These are phyloP conservation scores for Coelogynopora nodosa DNA, from an alignment of 2,888 invertebrate genomes.

Conservation along the genomic window DNA sequence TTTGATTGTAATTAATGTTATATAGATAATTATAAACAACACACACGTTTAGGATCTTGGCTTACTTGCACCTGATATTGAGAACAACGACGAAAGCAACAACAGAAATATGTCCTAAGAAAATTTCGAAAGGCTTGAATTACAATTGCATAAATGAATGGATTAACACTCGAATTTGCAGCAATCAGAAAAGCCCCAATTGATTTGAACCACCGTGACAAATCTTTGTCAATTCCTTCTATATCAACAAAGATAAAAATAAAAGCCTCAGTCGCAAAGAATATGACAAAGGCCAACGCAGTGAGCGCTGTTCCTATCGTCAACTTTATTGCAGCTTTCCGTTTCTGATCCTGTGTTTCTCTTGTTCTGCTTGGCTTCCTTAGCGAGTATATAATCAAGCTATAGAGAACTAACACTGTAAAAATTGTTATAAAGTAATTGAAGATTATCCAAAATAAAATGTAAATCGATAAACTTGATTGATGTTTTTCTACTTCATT, in stretches of 20 bases:
- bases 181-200: neutral
- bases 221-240: neutral
- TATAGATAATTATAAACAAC: too few relatives aligned
- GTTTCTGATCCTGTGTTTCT: neutral
- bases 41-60: too few relatives aligned
- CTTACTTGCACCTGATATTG: too few relatives aligned
- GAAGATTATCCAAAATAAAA: neutral
- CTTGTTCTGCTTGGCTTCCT: neutral
- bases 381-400: neutral
- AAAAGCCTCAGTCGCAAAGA: neutral
- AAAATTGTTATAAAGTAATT: neutral
- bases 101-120: too few relatives aligned
- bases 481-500: neutral
- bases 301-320: neutral
- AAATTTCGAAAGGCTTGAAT: neutral
- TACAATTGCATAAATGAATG: neutral
- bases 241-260: neutral
- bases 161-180: neutral
- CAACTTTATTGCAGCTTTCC: neutral
- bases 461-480: neutral
- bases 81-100: too few relatives aligned
- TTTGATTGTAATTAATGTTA: too few relatives aligned
- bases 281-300: neutral
- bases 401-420: neutral
- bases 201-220: too few relatives aligned